Evolutionary conservation across 2,797 vertebrate genomes (phyloP).

Genomic region (Phyllotis vaccarum): DNA sequence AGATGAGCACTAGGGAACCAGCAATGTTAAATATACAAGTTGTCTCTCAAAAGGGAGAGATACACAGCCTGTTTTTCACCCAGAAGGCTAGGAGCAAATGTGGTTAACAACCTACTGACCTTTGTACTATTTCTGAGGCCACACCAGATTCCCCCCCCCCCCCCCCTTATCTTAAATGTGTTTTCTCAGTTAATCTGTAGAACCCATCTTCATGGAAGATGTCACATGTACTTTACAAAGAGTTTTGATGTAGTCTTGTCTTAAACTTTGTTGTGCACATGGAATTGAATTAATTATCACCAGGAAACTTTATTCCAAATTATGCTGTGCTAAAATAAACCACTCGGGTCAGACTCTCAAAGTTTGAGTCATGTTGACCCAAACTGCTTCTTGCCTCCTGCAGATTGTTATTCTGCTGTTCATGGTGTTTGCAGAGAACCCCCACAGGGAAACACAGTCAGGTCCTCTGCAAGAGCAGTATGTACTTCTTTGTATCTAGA

Average conservation of each 20-base stretch:
- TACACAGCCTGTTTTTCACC: not conserved
- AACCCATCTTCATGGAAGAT: not conserved
- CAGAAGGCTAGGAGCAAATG: not conserved
- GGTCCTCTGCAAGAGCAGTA: not conserved
- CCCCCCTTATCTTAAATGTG: not conserved
- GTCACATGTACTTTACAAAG: too few species aligned
- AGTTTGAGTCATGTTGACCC: not conserved
- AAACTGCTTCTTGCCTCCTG: not conserved
- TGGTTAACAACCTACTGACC: not conserved
- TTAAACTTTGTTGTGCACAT: not conserved
- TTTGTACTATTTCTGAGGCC: not conserved
- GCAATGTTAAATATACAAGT: not conserved
- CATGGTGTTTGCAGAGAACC: not conserved
- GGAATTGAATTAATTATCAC: not conserved
- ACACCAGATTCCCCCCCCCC: not conserved
- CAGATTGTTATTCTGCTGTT: not conserved
- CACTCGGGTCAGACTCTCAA: not conserved
- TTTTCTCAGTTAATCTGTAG: not conserved
- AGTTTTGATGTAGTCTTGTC: not conserved
- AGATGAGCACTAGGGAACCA: not conserved
- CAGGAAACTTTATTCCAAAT: not conserved
- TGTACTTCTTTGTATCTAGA: not conserved
- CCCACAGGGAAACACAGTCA: not conserved
- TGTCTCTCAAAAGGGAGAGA: not conserved
- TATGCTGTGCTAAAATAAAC: not conserved